Evolutionary conservation across 1,140 invertebrate genomes (phyloP).

Genomic region (Paraescarpia echinospica): DNA sequence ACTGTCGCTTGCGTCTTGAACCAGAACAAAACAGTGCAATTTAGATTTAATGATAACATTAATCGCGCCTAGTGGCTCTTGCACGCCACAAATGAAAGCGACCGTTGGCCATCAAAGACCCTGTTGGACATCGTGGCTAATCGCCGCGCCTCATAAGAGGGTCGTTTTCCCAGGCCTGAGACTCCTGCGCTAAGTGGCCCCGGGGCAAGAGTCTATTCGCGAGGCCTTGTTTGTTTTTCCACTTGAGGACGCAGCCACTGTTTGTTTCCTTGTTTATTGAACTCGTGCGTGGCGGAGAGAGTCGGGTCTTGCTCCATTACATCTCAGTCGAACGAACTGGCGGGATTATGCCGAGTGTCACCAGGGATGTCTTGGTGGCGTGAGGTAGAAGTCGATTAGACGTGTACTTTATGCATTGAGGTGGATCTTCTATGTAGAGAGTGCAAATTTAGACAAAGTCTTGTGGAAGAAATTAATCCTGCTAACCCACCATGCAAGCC

Average conservation of each 20-base stretch:
- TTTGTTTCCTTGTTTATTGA: not conserved
- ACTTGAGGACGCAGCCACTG: not conserved
- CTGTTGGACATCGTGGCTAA: not conserved
- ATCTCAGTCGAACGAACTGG: not conserved
- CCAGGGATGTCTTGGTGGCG: not conserved
- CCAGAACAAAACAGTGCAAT: conserved; percentile 5
- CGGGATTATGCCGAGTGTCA: not conserved
- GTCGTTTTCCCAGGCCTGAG: not conserved
- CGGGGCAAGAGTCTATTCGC: not conserved
- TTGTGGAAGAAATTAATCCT: not conserved
- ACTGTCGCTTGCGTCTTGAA: not conserved
- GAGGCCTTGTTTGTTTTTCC: not conserved
- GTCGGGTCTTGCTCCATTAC: not conserved
- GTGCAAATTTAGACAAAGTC: not conserved
- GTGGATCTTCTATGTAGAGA: not conserved
- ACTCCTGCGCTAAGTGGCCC: not conserved
- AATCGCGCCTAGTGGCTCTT: not conserved
- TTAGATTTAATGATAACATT: conserved; percentile 7
- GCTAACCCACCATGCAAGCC: not conserved
- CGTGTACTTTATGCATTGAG: not conserved
- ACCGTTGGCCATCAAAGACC: not conserved
- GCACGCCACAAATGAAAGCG: not conserved
- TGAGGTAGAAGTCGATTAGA: not conserved
- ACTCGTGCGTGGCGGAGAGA: not conserved
- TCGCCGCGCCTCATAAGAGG: not conserved